Conservation (phyloP, 2,888 invertebrate genomes). For the Globia sparganii region DNA sequence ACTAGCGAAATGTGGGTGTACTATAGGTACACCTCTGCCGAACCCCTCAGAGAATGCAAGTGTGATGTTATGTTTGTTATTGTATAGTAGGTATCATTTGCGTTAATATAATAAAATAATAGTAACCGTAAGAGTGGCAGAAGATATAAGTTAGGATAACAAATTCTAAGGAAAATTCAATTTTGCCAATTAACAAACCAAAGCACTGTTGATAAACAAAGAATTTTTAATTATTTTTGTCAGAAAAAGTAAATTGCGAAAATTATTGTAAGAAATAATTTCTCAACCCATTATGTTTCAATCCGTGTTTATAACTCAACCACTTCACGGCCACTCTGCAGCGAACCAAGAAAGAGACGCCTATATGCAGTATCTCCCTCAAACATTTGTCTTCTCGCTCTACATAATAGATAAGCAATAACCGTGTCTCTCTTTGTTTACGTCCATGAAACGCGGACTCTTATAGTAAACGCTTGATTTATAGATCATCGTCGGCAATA, state of each 20-base stretch:
- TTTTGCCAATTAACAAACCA: background rate
- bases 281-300: constrained; percentile 52
- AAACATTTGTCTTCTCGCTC: constrained; percentile 77
- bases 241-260: constrained; percentile 16
- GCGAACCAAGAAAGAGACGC: constrained; percentile 74
- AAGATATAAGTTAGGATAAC: background rate
- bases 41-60: background rate
- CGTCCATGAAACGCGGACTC: constrained; percentile 83
- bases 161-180: background rate
- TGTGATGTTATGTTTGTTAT: background rate
- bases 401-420: constrained; percentile 78
- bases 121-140: background rate
- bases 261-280: constrained; percentile 53
- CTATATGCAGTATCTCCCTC: constrained; percentile 70
- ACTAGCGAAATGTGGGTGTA: background rate
- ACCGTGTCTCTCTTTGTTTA: constrained; percentile 85
- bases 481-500: constrained; percentile 61
- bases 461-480: constrained; percentile 77
- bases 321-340: constrained; percentile 67
- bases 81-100: no score
- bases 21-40: background rate
- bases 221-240: background rate
- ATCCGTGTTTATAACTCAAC: constrained; percentile 63
- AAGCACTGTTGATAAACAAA: background rate
- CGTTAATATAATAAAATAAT: no score